These are phyloP conservation scores for Ophion ventricosus DNA, from an alignment of 2,888 invertebrate genomes.

Conservation along the genomic window DNA sequence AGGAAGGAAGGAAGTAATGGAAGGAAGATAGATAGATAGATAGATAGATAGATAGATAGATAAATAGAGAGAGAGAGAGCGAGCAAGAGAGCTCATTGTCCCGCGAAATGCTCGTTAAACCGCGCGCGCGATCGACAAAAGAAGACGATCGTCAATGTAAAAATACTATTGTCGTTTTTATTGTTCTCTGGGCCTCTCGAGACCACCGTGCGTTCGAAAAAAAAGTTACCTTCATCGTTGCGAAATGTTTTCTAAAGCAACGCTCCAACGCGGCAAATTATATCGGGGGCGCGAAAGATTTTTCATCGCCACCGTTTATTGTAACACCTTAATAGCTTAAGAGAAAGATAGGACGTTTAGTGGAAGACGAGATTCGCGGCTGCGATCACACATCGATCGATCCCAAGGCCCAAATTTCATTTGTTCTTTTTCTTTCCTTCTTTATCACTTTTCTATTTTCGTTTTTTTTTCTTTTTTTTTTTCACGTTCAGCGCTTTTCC, in stretches of 20 bases:
- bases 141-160: constrained; percentile 43
- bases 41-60: neutral
- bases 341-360: constrained; percentile 13
- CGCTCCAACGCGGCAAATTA: neutral
- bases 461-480: neutral
- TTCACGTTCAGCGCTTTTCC: neutral
- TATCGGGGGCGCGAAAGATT: neutral
- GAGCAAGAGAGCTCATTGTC: constrained; percentile 17
- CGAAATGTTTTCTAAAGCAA: neutral
- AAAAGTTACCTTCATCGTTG: neutral
- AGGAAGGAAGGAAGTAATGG: neutral
- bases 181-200: neutral
- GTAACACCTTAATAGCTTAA: neutral
- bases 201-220: neutral
- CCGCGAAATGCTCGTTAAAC: constrained; percentile 52
- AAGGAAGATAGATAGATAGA: neutral
- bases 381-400: neutral
- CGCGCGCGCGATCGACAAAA: constrained; percentile 37
- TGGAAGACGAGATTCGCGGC: constrained; percentile 50
- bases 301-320: neutral
- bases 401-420: constrained; percentile 22
- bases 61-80: neutral
- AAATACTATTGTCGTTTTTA: neutral
- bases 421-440: constrained; percentile 1
- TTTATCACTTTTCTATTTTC: neutral